Evolutionary conservation across 2,113 vertebrate species (phyloP), one percentile per base, ranked within the genome.

Genomic region (Oriolus oriolus): DNA sequence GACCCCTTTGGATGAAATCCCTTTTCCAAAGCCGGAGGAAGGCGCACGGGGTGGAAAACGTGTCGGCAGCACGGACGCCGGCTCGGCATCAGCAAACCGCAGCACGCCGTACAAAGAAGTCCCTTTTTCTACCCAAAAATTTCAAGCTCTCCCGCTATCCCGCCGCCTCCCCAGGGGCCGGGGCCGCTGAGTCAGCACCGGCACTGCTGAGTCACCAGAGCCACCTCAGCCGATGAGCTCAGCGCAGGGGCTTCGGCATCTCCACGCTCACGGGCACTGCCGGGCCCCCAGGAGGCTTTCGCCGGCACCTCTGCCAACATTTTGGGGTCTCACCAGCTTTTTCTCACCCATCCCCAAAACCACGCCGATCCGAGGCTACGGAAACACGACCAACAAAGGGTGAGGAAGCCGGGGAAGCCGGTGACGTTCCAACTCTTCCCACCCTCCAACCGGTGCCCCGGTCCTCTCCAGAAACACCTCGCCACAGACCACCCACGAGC

Each of bases 181-280:
- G 52, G 31, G 76, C 30, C 0, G 68, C 92, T 93, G 94, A 88
- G 80, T 94, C 93, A 94, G 96, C 93, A 1, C 47, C 4, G 3
- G 77, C 22, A 4, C 77, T 97, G 95, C 96, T 96, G 95, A 97
- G 92, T 97, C 96, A 97, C 60, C 64, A 1, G 41, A n/a, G 69
- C 90, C 93, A 84, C 90, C 88, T 77, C 92, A 92, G 96, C 91
- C 61, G 11, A 83, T 95, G 93, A 95, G 95, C 91, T 96, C 96
- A 96, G 93, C 12, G 47, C 21, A 73, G 96, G 91, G 91, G 89
- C 84, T 96, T 64, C 39, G 26, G 71, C 89, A 96, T 41, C 49
- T n/a, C 87, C 75, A 7, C n/a, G 28, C 71, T 91, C 61, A 3
- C 52, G 7, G 2, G 39, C 56, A 20, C 27, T 15, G 69, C 77